Base-by-base conservation (phyloP, 1,140 invertebrate genomes). In the Zophobas atratus region DNA sequence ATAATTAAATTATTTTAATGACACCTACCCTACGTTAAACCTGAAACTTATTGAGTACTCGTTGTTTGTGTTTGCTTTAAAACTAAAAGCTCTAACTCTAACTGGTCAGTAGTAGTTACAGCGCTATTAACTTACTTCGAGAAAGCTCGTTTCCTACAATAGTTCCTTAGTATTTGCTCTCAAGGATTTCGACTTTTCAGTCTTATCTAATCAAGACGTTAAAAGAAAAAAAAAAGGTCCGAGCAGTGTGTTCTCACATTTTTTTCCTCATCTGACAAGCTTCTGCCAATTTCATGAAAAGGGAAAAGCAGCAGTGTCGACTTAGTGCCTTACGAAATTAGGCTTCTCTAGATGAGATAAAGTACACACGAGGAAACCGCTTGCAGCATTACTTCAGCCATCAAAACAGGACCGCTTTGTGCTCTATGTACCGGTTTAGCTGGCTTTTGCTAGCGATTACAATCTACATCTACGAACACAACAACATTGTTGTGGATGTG, bases 271-370 rank as follows among this genome's bases (percentile, higher is more conserved):
- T 67, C 60, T 67, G 60, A 67, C 60, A 67, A 67, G 6, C 39
- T 67, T 41, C 8, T 38, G 60, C 39, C 60, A 67, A 67, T 43
- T 67, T 67, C 38, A 43, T 39, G 60, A 67, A 67, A 67, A 67
- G 39, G 60, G 60, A 48, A 67, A 67, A 48, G 60, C 39, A 43
- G 39, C 60, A 67, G 60, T 67, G 60, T 67, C 60, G 60, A 67
- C 60, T 67, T 67, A 67, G 60, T 67, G 60, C 60, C 60, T 67
- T 43, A 46, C 60, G 20, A 67, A 67, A 67, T 67, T 67, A 67
- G 60, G 39, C 60, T 43, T 32, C 39, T 67, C 60, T 43, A 67
- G 60, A 67, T 33, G 60, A 41, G 60, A 67, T 67, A 67, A 67
- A 67, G 35, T 67, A 67, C 60, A 67, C 60, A 67, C 43, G 60